These are phyloP conservation scores for Spatula clypeata DNA, from an alignment of 2,797 vertebrate species.

Conservation along the genomic window DNA sequence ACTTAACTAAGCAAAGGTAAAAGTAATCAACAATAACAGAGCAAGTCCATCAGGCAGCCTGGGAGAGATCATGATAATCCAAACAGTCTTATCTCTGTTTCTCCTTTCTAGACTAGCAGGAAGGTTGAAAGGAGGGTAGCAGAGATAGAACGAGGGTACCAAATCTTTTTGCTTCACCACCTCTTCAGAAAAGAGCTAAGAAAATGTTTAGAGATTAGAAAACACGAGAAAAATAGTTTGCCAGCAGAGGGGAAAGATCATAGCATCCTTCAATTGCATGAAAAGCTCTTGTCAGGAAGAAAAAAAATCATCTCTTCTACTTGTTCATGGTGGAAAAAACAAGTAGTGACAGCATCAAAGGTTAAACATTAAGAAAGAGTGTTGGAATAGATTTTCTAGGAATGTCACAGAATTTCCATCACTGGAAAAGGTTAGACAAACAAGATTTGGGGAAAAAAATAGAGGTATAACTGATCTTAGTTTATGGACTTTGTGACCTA, in stretches of 20 bases:
- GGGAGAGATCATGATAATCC: background rate
- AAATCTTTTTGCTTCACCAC: slow-evolving; percentile 29
- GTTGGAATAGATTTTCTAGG: slow-evolving; percentile 53
- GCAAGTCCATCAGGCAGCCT: background rate
- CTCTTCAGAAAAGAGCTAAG: slow-evolving; percentile 27
- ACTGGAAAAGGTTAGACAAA: slow-evolving; percentile 58
- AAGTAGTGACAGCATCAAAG: slow-evolving; percentile 56
- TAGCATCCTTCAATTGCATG: slow-evolving; percentile 23
- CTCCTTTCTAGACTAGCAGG: background rate
- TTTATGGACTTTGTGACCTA: slow-evolving; percentile 13
- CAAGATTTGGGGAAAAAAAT: background rate
- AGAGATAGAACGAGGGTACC: background rate
- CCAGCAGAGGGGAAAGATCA: slow-evolving; percentile 31
- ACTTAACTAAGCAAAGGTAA: background rate
- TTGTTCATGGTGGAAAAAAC: slow-evolving; percentile 48
- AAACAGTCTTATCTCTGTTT: background rate
- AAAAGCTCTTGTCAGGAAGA: slow-evolving; percentile 60
- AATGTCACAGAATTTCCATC: slow-evolving; percentile 35
- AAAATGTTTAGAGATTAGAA: slow-evolving; percentile 38
- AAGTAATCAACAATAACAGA: background rate
- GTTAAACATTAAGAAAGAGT: slow-evolving; percentile 12
- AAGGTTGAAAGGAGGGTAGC: slow-evolving; percentile 1
- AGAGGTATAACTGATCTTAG: background rate
- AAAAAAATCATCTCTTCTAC: slow-evolving; percentile 55
- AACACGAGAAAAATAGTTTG: slow-evolving; percentile 36